These are phyloP conservation scores for Anastatus disparis DNA, from an alignment of 1,140 invertebrate species.

Conservation along the genomic window DNA sequence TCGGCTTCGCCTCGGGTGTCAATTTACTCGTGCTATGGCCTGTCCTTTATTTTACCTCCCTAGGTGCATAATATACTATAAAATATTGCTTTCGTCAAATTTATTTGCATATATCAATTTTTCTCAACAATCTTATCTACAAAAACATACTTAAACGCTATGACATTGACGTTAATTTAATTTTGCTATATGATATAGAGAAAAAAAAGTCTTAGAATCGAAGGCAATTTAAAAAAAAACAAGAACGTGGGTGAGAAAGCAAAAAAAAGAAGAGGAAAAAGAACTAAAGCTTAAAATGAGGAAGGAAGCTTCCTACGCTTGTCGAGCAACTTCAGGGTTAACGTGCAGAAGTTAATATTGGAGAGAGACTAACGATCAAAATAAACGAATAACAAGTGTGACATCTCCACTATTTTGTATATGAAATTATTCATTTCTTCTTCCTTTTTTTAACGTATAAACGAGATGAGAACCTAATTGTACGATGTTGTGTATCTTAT, in stretches of 20 bases:
- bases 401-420: background rate
- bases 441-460: background rate
- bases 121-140: too few relatives aligned
- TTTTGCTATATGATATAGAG: too few relatives aligned
- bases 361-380: conserved; percentile 13
- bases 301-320: background rate
- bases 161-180: too few relatives aligned
- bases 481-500: background rate
- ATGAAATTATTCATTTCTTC: background rate
- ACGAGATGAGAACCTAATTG: background rate
- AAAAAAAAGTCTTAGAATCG: too few relatives aligned
- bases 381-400: background rate
- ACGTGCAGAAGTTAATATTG: background rate
- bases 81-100: too few relatives aligned
- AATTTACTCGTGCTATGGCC: too few relatives aligned
- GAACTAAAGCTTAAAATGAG: background rate
- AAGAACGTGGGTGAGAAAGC: background rate
- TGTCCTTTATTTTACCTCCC: too few relatives aligned
- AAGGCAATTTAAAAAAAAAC: too few relatives aligned
- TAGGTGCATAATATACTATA: too few relatives aligned
- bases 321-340: conserved; percentile 18
- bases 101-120: too few relatives aligned
- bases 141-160: too few relatives aligned
- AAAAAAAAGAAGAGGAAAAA: background rate
- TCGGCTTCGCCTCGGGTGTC: too few relatives aligned